phyloP scores from a whole-genome alignment of 2,888 invertebrate species.

The Holacanthella duospinosa region DNA sequence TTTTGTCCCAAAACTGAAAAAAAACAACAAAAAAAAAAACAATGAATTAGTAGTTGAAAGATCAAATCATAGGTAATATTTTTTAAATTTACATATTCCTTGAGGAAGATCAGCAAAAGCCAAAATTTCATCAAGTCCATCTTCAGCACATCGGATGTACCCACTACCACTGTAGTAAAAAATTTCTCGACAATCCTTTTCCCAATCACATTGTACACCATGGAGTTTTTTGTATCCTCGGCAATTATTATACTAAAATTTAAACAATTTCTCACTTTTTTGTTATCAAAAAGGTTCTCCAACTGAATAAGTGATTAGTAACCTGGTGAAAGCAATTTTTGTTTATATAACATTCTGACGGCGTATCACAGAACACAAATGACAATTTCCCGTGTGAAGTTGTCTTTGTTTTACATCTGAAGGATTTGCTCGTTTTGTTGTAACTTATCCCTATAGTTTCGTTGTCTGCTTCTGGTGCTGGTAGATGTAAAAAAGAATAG shows the following conservation, averaged over 20 bases:
- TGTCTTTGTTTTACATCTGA: conserved; percentile 23
- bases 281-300: no score
- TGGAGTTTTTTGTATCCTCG: conserved; percentile 25
- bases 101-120: conserved; percentile 18
- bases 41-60: background rate
- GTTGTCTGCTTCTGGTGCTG: conserved; percentile 24
- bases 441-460: conserved; percentile 25
- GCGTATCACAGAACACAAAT: conserved; percentile 25
- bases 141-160: conserved; percentile 25
- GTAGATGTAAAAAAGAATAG: no score
- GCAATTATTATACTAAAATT: conserved; percentile 23
- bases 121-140: conserved; percentile 26
- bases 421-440: conserved; percentile 26
- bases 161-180: conserved; percentile 29
- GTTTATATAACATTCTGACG: conserved; percentile 26
- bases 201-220: conserved; percentile 23
- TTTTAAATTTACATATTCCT: background rate
- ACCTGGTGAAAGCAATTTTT: conserved; percentile 24
- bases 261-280: background rate
- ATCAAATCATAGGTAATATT: background rate
- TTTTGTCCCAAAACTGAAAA: background rate
- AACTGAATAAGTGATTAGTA: conserved; percentile 1
- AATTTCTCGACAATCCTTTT: conserved; percentile 23
- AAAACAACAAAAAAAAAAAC: background rate
- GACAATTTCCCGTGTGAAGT: conserved; percentile 23